These are phyloP conservation scores for Atta colombica DNA, from an alignment of 1,140 invertebrate genomes.

Conservation along the genomic window DNA sequence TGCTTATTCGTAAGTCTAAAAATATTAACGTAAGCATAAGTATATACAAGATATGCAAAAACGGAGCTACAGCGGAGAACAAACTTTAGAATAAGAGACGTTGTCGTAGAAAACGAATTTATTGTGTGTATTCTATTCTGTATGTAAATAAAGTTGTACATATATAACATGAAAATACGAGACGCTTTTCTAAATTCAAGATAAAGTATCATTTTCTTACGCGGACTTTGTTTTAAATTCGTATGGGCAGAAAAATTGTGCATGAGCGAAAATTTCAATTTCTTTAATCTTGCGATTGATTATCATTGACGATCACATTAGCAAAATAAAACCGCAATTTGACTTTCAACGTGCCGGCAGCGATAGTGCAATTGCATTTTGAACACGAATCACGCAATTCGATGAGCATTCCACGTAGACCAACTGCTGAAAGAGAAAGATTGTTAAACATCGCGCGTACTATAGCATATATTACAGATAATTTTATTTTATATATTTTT, in stretches of 20 bases:
- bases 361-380: conserved; percentile 37
- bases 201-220: not conserved
- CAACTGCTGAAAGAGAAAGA: not conserved
- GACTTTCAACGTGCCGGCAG: not conserved
- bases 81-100: not conserved
- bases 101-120: not conserved
- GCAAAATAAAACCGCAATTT: conserved; percentile 55
- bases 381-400: conserved; percentile 14
- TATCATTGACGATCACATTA: conserved; percentile 29
- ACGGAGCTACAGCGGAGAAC: not conserved
- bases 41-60: not conserved
- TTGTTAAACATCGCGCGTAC: conserved; percentile 7
- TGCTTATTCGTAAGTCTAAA: conserved; percentile 5
- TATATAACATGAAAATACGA: not conserved
- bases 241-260: not conserved
- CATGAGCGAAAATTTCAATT: conserved; percentile 14
- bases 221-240: too few relatives aligned
- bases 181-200: not conserved
- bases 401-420: conserved; percentile 34
- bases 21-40: not conserved
- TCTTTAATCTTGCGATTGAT: conserved; percentile 1
- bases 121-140: not conserved
- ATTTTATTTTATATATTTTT: conserved; percentile 29
- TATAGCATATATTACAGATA: not conserved
- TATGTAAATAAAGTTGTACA: not conserved